These are phyloP conservation scores for Pilophorus perplexus DNA, from an alignment of 2,888 invertebrate species.

Conservation along the genomic window DNA sequence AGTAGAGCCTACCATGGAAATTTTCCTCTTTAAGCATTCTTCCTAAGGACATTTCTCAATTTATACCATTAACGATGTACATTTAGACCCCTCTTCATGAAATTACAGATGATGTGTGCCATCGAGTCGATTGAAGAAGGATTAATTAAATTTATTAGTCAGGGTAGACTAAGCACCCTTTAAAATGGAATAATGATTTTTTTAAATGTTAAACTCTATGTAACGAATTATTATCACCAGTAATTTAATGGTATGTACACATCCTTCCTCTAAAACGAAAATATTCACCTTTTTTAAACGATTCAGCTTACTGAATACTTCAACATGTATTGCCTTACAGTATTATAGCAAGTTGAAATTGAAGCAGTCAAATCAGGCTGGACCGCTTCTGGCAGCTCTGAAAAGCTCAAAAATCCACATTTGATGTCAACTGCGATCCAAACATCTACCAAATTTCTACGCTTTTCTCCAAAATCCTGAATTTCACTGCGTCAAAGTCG, in stretches of 20 bases:
- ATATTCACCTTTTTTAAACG: no score
- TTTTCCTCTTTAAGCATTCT: neutral
- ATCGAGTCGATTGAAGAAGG: conserved; percentile 17
- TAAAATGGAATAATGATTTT: conserved; percentile 18
- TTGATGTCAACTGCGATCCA: no score
- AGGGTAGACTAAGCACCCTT: conserved; percentile 19
- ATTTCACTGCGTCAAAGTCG: conserved; percentile 11
- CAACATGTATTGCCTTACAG: no score
- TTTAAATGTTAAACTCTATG: conserved; percentile 15
- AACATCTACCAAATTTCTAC: no score
- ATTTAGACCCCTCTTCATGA: neutral
- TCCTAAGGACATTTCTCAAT: neutral
- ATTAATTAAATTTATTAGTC: conserved; percentile 20
- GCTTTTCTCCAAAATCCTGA: no score
- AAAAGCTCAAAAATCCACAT: no score
- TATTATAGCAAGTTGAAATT: no score
- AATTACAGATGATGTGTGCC: conserved; percentile 27
- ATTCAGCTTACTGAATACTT: no score
- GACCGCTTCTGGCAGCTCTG: no score
- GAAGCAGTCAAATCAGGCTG: no score
- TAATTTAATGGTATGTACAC: neutral
- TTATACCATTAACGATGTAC: neutral
- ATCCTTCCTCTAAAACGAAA: conserved; percentile 29
- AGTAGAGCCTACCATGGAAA: neutral
- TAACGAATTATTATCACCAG: conserved; percentile 30